phyloP scores from a whole-genome alignment of 2,888 invertebrate species.

The Morpho achilles region DNA sequence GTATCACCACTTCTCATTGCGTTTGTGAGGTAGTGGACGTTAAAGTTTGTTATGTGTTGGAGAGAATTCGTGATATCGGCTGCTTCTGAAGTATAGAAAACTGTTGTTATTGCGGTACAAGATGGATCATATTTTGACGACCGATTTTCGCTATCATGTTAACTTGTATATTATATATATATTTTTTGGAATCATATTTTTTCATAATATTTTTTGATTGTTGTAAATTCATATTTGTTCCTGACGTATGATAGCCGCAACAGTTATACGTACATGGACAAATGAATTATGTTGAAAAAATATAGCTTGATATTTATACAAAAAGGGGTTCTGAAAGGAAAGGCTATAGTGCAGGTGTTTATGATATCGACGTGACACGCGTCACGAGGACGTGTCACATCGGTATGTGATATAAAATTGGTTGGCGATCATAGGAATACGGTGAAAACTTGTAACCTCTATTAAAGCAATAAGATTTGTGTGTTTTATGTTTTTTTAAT shows the following conservation, averaged over 20 bases:
- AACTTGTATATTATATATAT: conserved; percentile 14
- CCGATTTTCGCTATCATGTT: conserved; percentile 17
- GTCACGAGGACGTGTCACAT: not conserved
- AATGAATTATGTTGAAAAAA: conserved; percentile 4
- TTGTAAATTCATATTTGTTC: conserved; percentile 17
- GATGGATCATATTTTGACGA: conserved; percentile 1
- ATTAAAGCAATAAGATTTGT: conserved; percentile 22
- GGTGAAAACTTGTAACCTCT: conserved; percentile 20
- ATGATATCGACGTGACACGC: not conserved
- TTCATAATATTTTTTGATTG: conserved; percentile 20
- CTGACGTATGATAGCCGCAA: conserved; percentile 17
- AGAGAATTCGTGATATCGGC: conserved; percentile 3
- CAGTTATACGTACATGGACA: conserved; percentile 12
- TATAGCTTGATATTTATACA: conserved; percentile 3
- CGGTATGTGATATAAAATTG: not conserved
- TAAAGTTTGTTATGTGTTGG: conserved; percentile 7
- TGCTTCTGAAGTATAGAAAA: not conserved
- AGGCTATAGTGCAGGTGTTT: too few species aligned
- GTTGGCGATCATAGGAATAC: conserved; percentile 1
- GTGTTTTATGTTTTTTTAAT: conserved; percentile 19
- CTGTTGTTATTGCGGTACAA: not conserved
- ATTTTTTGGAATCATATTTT: conserved; percentile 15
- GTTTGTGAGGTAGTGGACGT: not conserved
- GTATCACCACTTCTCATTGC: conserved; percentile 4
- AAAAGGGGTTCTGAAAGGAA: not conserved